Evolutionary conservation across 2,113 vertebrate species (phyloP).

Genomic region (Pygoscelis adeliae): DNA sequence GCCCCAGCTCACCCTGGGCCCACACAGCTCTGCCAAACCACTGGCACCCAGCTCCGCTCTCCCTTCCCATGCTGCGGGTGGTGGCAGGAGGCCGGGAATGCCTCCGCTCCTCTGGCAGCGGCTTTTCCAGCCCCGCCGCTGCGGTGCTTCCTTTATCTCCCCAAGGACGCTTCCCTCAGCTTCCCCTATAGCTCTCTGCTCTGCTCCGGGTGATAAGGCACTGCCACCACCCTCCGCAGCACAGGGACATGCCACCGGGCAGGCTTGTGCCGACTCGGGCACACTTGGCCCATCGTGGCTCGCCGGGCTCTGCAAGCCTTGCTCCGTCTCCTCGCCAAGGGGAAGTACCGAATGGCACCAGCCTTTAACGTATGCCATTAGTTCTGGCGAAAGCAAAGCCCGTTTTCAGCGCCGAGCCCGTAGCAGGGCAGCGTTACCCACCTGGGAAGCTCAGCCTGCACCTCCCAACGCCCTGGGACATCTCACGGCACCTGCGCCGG

Average conservation of each 20-base stretch:
- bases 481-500: fast-evolving
- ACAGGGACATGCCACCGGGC: fast-evolving
- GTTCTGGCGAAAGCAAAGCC: neutral
- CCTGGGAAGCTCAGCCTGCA: neutral
- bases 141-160: neutral
- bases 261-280: neutral
- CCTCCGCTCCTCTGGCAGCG: neutral
- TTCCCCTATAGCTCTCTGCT: neutral
- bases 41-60: fast-evolving
- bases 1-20: neutral
- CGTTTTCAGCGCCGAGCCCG: fast-evolving
- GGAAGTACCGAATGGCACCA: neutral
- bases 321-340: neutral
- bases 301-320: neutral
- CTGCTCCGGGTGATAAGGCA: neutral
- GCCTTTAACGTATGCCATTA: neutral
- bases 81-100: neutral
- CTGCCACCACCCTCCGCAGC: neutral
- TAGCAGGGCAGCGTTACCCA: fast-evolving
- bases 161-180: neutral
- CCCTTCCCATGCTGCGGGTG: fast-evolving
- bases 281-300: neutral
- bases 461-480: neutral
- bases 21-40: fast-evolving
- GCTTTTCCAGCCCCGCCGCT: neutral